phyloP scores from a whole-genome alignment of 2,797 vertebrate species.

The Xerus rutilus region DNA sequence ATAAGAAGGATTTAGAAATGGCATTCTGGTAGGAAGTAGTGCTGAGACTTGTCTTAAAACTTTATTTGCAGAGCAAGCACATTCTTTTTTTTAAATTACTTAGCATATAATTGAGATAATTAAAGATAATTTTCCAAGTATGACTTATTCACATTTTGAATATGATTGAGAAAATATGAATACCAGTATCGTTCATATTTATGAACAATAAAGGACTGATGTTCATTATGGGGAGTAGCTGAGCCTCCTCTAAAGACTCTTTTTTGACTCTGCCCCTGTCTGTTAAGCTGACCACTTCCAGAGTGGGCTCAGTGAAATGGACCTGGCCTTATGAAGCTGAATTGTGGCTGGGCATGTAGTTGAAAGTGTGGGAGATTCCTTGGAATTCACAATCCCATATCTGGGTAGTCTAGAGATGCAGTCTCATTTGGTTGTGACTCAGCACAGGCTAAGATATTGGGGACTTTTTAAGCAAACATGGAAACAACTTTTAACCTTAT shows the following conservation, averaged over 20 bases:
- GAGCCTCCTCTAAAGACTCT: background rate
- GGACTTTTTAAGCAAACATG: background rate
- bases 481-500: background rate
- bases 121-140: slow-evolving; percentile 1
- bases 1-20: background rate
- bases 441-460: background rate
- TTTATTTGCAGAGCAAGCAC: background rate
- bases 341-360: background rate
- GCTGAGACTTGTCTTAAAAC: background rate
- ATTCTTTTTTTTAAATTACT: background rate
- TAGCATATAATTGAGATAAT: background rate
- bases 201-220: too few species aligned
- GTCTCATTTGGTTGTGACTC: background rate
- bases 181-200: background rate
- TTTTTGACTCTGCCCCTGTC: background rate
- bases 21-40: background rate
- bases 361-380: too few species aligned
- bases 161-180: background rate
- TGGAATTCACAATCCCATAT: background rate
- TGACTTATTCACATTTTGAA: background rate
- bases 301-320: accelerated
- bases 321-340: background rate
- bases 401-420: background rate
- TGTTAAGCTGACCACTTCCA: too few species aligned
- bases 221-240: background rate